Conservation (phyloP, 1,140 invertebrate species). For the Heliconius congener region DNA sequence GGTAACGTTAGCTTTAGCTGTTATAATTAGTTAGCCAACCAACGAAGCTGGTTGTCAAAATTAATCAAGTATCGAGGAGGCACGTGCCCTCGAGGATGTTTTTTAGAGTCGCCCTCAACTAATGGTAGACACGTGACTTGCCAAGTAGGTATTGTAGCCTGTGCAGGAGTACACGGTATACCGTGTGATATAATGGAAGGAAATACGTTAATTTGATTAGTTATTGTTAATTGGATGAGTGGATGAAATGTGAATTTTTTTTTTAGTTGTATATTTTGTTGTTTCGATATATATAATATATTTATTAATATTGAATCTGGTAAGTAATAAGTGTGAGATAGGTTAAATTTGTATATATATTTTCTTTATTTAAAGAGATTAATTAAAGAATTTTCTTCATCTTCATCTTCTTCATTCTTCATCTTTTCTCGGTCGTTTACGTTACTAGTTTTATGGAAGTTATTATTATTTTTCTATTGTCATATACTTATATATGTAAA, state of each 20-base stretch:
- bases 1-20: constrained; percentile 1
- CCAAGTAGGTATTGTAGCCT: constrained; percentile 54
- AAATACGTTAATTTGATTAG: constrained; percentile 44
- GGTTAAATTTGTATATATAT: too few relatives aligned
- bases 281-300: too few relatives aligned
- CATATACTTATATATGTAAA: too few relatives aligned
- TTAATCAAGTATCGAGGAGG: constrained; percentile 72
- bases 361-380: too few relatives aligned
- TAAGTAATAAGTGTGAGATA: too few relatives aligned
- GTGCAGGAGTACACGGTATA: not conserved
- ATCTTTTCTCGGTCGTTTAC: too few relatives aligned
- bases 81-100: constrained; percentile 57
- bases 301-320: too few relatives aligned
- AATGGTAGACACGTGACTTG: constrained; percentile 63
- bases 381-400: too few relatives aligned
- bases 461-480: too few relatives aligned
- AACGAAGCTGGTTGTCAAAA: constrained; percentile 66
- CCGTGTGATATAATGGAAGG: constrained; percentile 32
- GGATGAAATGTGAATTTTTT: not conserved
- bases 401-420: too few relatives aligned
- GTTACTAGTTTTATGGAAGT: too few relatives aligned
- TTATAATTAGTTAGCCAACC: constrained; percentile 32
- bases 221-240: constrained; percentile 27
- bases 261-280: too few relatives aligned
- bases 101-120: constrained; percentile 59